phyloP scores from a whole-genome alignment of 2,113 vertebrate genomes.

The Psittacus erithacus region DNA sequence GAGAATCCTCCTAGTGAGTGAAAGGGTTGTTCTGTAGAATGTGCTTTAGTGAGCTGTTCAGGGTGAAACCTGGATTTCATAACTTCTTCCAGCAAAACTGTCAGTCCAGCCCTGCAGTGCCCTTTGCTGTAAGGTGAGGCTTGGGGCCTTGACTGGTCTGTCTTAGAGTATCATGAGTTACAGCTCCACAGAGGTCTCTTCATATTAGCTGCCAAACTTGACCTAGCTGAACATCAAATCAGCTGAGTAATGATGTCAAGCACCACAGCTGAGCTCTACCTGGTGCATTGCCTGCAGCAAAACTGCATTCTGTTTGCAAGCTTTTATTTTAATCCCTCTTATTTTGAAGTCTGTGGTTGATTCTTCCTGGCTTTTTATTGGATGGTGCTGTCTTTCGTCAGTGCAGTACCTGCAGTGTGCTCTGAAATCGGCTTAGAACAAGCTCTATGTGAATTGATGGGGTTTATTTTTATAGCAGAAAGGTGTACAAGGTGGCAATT shows the following conservation, averaged over 20 bases:
- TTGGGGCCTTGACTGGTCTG: accelerated
- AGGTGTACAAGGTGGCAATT: too few species aligned
- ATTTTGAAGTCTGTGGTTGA: neutral
- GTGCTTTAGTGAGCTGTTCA: accelerated
- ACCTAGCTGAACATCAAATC: neutral
- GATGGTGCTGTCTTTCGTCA: neutral
- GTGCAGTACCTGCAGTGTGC: neutral
- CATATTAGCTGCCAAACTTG: accelerated
- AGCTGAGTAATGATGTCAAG: neutral
- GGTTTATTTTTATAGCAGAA: neutral
- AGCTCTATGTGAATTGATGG: neutral
- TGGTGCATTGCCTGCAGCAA: neutral
- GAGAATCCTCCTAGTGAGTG: neutral
- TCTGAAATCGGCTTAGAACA: neutral
- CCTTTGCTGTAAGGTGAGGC: neutral
- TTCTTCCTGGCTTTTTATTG: neutral
- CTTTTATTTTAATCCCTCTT: neutral
- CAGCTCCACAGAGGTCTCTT: accelerated
- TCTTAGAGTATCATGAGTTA: neutral
- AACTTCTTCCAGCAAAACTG: neutral
- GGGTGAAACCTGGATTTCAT: neutral
- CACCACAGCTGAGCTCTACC: neutral
- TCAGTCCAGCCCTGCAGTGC: neutral
- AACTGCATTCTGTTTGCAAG: neutral
- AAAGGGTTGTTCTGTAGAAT: neutral